Evolutionary conservation across 1,140 invertebrate genomes (phyloP).

Genomic region (Anadara kagoshimensis): DNA sequence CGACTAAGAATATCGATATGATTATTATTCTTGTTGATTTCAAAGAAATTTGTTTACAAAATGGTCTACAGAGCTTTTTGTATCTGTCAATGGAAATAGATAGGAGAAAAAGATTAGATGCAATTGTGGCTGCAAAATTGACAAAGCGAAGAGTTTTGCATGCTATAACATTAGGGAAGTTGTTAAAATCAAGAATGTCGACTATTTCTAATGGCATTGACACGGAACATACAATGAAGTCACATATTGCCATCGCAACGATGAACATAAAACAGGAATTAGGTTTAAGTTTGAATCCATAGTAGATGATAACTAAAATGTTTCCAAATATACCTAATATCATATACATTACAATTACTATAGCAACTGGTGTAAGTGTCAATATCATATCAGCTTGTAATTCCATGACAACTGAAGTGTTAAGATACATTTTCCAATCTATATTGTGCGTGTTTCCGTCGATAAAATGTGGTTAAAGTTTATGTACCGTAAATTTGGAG

Average conservation of each 20-base stretch:
- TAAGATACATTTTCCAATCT: too few relatives aligned
- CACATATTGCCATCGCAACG: slow-evolving; percentile 40
- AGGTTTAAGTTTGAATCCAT: slow-evolving; percentile 34
- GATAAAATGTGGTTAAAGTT: too few relatives aligned
- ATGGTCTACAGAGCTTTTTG: slow-evolving; percentile 39
- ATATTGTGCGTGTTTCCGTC: too few relatives aligned
- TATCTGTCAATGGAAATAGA: slow-evolving; percentile 45
- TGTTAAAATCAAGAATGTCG: slow-evolving; percentile 38
- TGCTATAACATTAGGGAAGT: slow-evolving; percentile 37
- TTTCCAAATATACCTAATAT: slow-evolving; percentile 47
- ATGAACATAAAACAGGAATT: slow-evolving; percentile 43
- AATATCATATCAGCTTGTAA: slow-evolving; percentile 32
- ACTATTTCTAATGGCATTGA: slow-evolving; percentile 48
- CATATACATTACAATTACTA: slow-evolving; percentile 42
- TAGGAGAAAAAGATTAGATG: slow-evolving; percentile 38
- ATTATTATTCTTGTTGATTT: slow-evolving; percentile 28
- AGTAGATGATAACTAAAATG: slow-evolving; percentile 38
- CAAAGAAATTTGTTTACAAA: slow-evolving; percentile 23
- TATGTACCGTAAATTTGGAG: too few relatives aligned
- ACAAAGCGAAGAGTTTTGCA: slow-evolving; percentile 47
- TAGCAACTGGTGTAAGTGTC: slow-evolving; percentile 30
- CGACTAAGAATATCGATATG: neutral
- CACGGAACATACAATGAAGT: slow-evolving; percentile 38
- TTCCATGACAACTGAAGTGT: neutral
- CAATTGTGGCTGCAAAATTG: slow-evolving; percentile 37